Conservation (phyloP, 2,797 vertebrate genomes). For the Lepus townsendii region DNA sequence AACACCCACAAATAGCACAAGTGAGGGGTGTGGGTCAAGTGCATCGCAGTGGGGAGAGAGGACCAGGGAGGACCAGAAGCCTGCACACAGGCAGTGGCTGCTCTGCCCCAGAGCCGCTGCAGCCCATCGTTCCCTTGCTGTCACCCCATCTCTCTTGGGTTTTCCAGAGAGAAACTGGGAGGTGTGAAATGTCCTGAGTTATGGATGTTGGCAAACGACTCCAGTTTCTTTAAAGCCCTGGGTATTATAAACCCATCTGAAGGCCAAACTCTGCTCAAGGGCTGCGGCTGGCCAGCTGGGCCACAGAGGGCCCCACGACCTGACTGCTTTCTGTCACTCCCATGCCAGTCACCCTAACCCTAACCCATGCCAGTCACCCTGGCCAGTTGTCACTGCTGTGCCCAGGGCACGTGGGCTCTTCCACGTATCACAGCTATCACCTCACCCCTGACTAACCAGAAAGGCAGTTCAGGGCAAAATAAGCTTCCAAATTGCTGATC, state of each 20-base stretch:
- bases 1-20: background rate
- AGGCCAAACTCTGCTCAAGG: background rate
- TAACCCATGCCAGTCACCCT: background rate
- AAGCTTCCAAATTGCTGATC: background rate
- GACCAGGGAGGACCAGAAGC: background rate
- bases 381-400: background rate
- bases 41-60: rapidly evolving
- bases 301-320: background rate
- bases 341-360: background rate
- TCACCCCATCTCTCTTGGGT: background rate
- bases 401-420: background rate
- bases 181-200: background rate
- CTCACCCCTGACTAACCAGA: background rate
- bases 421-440: background rate
- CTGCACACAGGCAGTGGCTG: background rate
- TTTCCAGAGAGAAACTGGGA: conserved; percentile 3
- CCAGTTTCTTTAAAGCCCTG: conserved; percentile 28
- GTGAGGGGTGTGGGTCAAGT: background rate
- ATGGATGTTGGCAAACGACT: background rate
- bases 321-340: background rate
- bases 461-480: background rate
- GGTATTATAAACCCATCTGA: background rate
- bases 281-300: background rate
- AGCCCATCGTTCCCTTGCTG: background rate
- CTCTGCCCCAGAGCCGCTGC: background rate